phyloP scores from a whole-genome alignment of 2,797 vertebrate species.

The Oceanodroma leucorhoa region DNA sequence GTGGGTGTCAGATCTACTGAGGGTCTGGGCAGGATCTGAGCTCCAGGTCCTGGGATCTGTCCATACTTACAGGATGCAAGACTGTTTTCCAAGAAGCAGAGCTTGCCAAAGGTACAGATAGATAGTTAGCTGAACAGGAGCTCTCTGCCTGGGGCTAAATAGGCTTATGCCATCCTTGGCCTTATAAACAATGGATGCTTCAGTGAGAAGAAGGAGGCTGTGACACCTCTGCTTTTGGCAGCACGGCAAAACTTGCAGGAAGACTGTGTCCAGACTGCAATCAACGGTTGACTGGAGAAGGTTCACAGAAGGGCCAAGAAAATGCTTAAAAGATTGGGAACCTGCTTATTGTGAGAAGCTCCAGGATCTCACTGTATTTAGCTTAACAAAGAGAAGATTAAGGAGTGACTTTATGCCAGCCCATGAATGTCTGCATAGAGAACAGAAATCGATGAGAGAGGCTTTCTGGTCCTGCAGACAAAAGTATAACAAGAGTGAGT shows the following conservation, averaged over 20 bases:
- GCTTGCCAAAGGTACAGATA: neutral
- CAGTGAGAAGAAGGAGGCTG: neutral
- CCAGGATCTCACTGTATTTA: neutral
- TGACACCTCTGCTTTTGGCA: neutral
- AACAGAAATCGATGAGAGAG: neutral
- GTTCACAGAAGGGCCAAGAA: neutral
- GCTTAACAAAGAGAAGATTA: conserved; percentile 14
- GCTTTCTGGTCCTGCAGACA: neutral
- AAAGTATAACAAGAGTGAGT: neutral
- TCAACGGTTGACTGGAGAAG: neutral
- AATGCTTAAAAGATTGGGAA: neutral
- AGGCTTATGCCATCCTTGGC: neutral
- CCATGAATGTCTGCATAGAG: neutral
- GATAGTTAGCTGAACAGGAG: neutral
- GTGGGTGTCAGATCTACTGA: neutral
- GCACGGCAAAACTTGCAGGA: neutral
- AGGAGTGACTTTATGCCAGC: neutral
- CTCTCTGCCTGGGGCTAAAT: neutral
- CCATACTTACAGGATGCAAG: fast-evolving
- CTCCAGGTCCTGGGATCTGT: neutral
- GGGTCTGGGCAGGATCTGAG: neutral
- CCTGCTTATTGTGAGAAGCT: neutral
- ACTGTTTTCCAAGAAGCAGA: neutral
- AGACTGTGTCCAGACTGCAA: neutral
- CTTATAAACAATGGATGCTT: neutral